Conservation (phyloP, 2,797 vertebrate species). For the Cryptoprocta ferox region DNA sequence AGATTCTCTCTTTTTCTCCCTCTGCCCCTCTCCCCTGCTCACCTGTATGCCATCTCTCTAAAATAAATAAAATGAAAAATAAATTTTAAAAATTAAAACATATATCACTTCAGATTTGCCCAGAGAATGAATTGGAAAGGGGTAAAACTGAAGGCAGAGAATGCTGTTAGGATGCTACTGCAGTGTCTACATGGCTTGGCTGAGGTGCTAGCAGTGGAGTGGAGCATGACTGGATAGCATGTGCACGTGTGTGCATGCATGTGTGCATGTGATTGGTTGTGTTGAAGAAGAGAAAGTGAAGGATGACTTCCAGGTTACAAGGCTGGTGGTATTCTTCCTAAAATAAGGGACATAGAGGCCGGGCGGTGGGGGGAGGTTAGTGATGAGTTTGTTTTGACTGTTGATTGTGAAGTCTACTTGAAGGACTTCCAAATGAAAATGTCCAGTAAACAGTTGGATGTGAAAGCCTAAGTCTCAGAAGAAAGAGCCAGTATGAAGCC, state of each 20-base stretch:
- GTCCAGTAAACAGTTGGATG: neutral
- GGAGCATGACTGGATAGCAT: neutral
- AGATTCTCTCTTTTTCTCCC: no score
- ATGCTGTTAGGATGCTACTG: neutral
- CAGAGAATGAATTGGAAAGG: neutral
- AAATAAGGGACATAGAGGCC: neutral
- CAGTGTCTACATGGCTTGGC: neutral
- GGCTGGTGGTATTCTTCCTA: neutral
- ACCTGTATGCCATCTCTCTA: no score
- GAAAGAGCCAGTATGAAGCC: neutral
- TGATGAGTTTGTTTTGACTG: neutral
- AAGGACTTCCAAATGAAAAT: conserved; percentile 2
- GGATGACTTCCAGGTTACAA: neutral
- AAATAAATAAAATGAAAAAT: no score
- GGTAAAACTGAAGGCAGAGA: neutral
- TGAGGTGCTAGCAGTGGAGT: neutral
- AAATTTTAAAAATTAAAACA: neutral
- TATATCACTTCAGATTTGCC: neutral
- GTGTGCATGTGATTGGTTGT: neutral
- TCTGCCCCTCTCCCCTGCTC: no score
- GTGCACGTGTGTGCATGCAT: accelerated
- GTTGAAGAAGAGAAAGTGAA: neutral
- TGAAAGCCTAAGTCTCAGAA: neutral
- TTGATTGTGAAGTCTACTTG: neutral
- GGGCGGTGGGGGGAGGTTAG: neutral